phyloP scores from a whole-genome alignment of 2,888 invertebrate genomes.

The Drosophila formosana region DNA sequence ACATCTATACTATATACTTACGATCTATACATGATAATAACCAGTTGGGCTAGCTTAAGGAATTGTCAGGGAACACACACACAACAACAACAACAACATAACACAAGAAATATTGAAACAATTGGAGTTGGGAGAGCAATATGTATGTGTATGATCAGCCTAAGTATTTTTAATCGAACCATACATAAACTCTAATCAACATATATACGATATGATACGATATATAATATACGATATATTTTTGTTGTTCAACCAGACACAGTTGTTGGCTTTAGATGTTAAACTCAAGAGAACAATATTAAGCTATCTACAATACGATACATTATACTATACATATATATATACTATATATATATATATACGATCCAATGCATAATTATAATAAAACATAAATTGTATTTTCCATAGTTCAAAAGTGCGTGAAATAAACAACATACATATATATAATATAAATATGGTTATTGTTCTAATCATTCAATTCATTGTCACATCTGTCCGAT shows the following conservation, averaged over 20 bases:
- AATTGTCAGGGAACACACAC: conserved; percentile 72
- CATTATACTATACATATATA: conserved; percentile 12
- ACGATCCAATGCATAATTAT: conserved; percentile 33
- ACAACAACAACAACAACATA: conserved; percentile 8
- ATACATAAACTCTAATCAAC: conserved; percentile 26
- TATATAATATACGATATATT: conserved; percentile 30
- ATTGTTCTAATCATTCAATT: background rate
- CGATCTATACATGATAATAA: conserved; percentile 23
- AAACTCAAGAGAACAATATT: conserved; percentile 47
- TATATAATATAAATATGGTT: background rate
- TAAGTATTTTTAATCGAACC: conserved; percentile 24
- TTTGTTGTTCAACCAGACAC: conserved; percentile 49
- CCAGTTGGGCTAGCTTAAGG: conserved; percentile 57
- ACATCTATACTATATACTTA: conserved; percentile 16
- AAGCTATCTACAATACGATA: conserved; percentile 27
- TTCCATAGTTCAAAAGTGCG: conserved; percentile 66
- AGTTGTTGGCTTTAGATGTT: conserved; percentile 68
- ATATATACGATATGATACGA: conserved; percentile 8
- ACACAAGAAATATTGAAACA: conserved; percentile 23
- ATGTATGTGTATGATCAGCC: conserved; percentile 31
- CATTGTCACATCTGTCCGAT: conserved; percentile 7
- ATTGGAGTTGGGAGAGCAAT: conserved; percentile 49
- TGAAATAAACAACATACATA: conserved; percentile 44
- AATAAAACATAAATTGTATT: conserved; percentile 55
- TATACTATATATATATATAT: conserved; percentile 23